Base-by-base conservation (phyloP, 2,113 vertebrate species). In the Emydura subglobosa region DNA sequence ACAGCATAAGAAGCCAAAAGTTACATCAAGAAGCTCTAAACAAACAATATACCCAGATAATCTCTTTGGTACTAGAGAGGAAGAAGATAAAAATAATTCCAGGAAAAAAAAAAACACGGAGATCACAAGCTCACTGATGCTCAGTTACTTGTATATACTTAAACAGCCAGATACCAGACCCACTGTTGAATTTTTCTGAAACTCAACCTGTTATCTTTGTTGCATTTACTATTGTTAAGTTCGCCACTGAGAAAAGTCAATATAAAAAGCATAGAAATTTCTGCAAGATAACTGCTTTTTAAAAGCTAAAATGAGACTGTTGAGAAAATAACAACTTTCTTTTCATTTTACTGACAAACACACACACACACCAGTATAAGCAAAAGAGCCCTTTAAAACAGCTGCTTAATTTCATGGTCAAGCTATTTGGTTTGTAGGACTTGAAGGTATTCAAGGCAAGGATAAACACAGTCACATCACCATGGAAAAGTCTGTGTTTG, bases 401-500 rank as follows among this genome's bases (percentile, higher is more conserved):
- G 42, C 88, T 93, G 80, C 91, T 95, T 81, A 8, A 29, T 89
- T 96, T 96, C 61, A 76, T 91, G 79, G 82, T 86, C 96, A 97
- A 95, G 85, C 86, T 84, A 91, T 94, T 83, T 90, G 50, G 83
- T 91, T 91, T 80, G 78, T 68, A 90, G 86, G 91, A 95, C 79
- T 85, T 90, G 39, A 88, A 53, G 80, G 92, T 78, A 92, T 51
- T 79, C 50, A 94, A 82, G 81, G 89, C 91, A 92, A 16, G 82
- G 97, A 96, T 76, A 93, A 93, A 87, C 80, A 93, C 34, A 93
- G 79, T 85, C 91, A 91, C 80, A 89, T 74, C 44, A 94, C 78
- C 82, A 87, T 0, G 0, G 51, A 68, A 34, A 92, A 78, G 54
- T 76, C 80, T 42, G 42, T 76, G 42, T 79, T 93, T 94, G 88